Conservation (phyloP, 2,113 vertebrate genomes). For the Casuarius casuarius region DNA sequence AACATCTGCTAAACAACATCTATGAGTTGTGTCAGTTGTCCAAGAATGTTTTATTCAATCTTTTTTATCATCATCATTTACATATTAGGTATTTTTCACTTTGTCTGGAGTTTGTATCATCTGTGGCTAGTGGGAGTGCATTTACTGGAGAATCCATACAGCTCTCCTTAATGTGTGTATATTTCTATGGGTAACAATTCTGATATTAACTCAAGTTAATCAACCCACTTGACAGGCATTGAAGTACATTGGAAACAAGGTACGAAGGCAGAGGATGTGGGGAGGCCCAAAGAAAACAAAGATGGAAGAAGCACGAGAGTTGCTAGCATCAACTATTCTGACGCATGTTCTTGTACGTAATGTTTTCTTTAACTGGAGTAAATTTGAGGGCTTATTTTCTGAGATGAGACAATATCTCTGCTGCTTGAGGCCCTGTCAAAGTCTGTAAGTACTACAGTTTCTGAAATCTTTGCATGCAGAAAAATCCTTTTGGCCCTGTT, state of each 20-base stretch:
- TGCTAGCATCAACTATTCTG: conserved; percentile 93
- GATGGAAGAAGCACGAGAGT: conserved; percentile 97
- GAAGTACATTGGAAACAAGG: conserved; percentile 96
- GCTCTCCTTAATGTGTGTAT: accelerated
- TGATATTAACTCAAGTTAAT: background rate
- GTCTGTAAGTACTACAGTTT: background rate
- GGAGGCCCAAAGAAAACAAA: conserved; percentile 97
- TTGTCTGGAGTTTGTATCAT: background rate
- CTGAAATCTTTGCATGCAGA: background rate
- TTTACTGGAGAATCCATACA: background rate
- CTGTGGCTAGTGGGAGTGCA: background rate
- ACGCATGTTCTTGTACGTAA: conserved; percentile 91
- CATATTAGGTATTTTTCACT: background rate
- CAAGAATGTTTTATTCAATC: background rate
- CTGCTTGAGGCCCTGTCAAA: background rate
- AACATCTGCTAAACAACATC: background rate
- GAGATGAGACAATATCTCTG: background rate
- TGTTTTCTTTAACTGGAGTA: background rate
- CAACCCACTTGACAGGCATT: conserved; percentile 82
- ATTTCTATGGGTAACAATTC: background rate
- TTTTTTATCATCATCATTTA: background rate
- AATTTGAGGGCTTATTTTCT: background rate
- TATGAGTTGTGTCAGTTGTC: background rate
- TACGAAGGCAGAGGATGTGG: conserved; percentile 97
- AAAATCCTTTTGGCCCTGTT: background rate